Conservation (phyloP, 2,888 invertebrate species). For the Tenthredo scrophulariae region DNA sequence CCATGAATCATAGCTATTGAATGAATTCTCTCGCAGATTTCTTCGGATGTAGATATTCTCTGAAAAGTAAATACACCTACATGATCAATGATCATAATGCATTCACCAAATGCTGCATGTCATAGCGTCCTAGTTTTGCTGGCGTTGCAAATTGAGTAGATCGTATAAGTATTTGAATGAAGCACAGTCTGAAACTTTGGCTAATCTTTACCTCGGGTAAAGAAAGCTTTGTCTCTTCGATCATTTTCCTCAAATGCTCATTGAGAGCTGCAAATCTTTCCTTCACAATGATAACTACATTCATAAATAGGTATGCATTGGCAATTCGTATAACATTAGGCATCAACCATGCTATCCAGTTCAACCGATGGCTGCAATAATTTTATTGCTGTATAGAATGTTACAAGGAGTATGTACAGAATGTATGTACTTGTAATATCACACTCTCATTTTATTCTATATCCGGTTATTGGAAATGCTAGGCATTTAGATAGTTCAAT, state of each 20-base stretch:
- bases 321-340: neutral
- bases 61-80: neutral
- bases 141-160: neutral
- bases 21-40: conserved; percentile 5
- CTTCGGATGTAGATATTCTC: neutral
- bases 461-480: neutral
- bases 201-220: neutral
- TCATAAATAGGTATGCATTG: neutral
- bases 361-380: neutral
- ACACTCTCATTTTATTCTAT: neutral
- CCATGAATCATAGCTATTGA: conserved; percentile 35
- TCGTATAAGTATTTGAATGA: neutral
- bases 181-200: neutral
- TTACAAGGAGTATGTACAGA: neutral
- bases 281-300: neutral
- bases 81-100: neutral
- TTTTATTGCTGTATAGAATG: neutral
- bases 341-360: conserved; percentile 19
- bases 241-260: conserved; percentile 27
- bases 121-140: neutral
- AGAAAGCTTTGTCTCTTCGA: neutral
- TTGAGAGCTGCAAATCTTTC: conserved; percentile 24
- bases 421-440: neutral
- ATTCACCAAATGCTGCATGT: neutral
- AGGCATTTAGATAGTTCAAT: neutral